A percentile compares a stretch with the other conserved stretches of the same genome.
phyloP scores from a whole-genome alignment of 2,797 vertebrate species.

The Rhinatrema bivittatum region DNA sequence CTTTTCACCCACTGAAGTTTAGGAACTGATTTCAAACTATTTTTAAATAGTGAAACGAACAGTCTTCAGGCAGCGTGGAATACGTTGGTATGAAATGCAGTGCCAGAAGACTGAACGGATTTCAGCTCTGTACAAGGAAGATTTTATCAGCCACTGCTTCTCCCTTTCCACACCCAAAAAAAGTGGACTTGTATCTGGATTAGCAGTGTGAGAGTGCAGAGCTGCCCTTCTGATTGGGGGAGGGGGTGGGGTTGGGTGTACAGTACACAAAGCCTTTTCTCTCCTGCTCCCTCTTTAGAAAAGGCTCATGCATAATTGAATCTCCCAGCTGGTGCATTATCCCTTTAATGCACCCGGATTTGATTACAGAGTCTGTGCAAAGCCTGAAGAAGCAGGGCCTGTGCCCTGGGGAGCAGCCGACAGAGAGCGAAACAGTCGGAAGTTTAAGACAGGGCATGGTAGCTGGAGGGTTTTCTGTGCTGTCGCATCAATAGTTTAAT shows the following conservation, averaged over 20 bases:
- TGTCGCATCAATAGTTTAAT: slow-evolving; percentile 1
- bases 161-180: too few relatives aligned
- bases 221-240: slow-evolving; percentile 12
- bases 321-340: slow-evolving; percentile 23
- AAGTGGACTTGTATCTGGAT: too few relatives aligned
- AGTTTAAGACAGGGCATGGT: slow-evolving; percentile 36
- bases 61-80: too few relatives aligned
- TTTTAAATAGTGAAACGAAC: too few relatives aligned
- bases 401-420: slow-evolving; percentile 20
- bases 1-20: too few relatives aligned
- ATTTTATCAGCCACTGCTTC: too few relatives aligned
- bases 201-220: too few relatives aligned
- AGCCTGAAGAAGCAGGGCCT: slow-evolving; percentile 8
- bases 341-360: slow-evolving; percentile 23
- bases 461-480: too few relatives aligned
- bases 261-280: slow-evolving; percentile 10
- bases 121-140: too few relatives aligned
- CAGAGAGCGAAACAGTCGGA: slow-evolving; percentile 20
- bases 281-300: slow-evolving; percentile 15
- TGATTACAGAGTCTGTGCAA: slow-evolving; percentile 22
- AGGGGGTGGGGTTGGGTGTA: background rate
- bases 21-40: too few relatives aligned
- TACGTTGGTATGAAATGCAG: too few relatives aligned
- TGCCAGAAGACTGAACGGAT: too few relatives aligned
- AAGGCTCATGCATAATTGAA: slow-evolving; percentile 50